phyloP scores from a whole-genome alignment of 2,797 vertebrate genomes.

The Anguilla marmorata region DNA sequence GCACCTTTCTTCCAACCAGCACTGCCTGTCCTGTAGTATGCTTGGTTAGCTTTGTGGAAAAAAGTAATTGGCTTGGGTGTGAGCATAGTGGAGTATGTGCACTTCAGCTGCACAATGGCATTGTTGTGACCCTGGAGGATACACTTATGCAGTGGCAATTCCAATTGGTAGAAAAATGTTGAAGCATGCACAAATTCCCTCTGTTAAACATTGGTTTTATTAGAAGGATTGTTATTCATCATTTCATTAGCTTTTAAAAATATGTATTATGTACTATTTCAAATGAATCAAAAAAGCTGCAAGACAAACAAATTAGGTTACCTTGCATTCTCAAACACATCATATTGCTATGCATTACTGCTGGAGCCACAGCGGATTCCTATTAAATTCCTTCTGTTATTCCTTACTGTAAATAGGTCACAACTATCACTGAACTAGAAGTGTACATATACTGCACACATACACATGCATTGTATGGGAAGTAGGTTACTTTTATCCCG shows the following conservation, averaged over 20 bases:
- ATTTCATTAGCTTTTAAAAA: background rate
- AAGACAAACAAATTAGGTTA: background rate
- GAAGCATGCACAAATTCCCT: background rate
- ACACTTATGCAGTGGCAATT: background rate
- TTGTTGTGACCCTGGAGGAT: background rate
- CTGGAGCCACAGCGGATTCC: background rate
- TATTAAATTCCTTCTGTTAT: background rate
- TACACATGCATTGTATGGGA: background rate
- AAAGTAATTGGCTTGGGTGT: background rate
- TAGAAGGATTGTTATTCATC: background rate
- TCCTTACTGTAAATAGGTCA: constrained; percentile 6
- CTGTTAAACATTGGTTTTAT: background rate
- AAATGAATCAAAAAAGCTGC: background rate
- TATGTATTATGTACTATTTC: background rate
- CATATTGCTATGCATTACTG: background rate
- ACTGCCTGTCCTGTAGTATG: background rate
- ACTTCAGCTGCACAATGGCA: background rate
- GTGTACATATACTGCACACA: background rate
- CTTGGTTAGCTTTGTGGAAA: background rate
- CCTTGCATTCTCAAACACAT: background rate
- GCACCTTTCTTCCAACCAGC: background rate
- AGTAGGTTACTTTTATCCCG: background rate
- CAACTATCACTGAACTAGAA: background rate
- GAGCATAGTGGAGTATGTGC: background rate
- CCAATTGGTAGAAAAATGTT: background rate